Evolutionary conservation across 2,797 vertebrate genomes (phyloP), one percentile per base, ranked within the genome.

Genomic region (Pangasius djambal): DNA sequence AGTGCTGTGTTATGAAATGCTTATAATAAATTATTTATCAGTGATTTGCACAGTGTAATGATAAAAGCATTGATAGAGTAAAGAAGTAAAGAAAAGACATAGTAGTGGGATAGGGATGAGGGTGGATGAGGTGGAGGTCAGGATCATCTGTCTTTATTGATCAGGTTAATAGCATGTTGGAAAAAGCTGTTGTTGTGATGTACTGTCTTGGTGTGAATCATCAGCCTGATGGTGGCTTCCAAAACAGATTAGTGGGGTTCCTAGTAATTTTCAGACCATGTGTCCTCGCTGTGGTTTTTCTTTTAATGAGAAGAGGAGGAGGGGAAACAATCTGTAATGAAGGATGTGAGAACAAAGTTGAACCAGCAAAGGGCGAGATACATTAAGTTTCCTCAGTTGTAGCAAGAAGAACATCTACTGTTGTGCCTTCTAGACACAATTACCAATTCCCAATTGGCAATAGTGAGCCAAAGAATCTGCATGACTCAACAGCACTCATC

Each of bases 231-330:
- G 63, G 63, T 69, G 9, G n/a, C 63, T 67, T 84, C 28, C 28
- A n/a, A 31, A 84, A 50, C 7, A 44, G 16, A 67, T 52, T 69
- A 85, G 7, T 12, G n/a, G 28, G 8, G 7, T 48, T 13, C 25
- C 59, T 50, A 20, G 16, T 34, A 52, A 48, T 67, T 84, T 84
- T 20, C 63, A 67, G 25, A 48, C 44, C n/a, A 22, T 16, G 13
- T 83, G 81, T 83, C 22, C 83, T 85, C 12, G n/a, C 83, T 67
- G 44, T 31, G 7, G 40, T 84, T 31, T 84, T 85, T 44, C 59
- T 69, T 70, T 34, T 34, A 85, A 70, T 70, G 48, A 85, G 65
- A 70, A 52, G 12, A 55, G 40, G 37, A 48, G 61, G 40, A 48
- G n/a, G 13, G 40, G 18, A 55, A 52, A 70, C 10, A 0, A 31